phyloP scores from a whole-genome alignment of 2,113 vertebrate genomes.

The human region GRCh38 chrX:16024001-16024500 shows the following conservation, averaged over 20 bases:
- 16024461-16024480: conserved; percentile 64
- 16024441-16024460: conserved; percentile 65
- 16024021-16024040: neutral
- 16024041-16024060: neutral
- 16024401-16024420: conserved; percentile 70
- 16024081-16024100: neutral
- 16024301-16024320: conserved; percentile 59
- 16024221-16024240: conserved; percentile 61
- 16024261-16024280: conserved; percentile 64
- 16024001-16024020: neutral
- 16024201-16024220: neutral
- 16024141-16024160: neutral
- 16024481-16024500: conserved; percentile 66
- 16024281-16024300: conserved; percentile 42
- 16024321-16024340: conserved; percentile 68
- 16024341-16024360: conserved; percentile 53
- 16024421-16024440: conserved; percentile 61
- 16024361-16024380: conserved; percentile 44
- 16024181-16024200: neutral
- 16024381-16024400: conserved; percentile 72
- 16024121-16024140: neutral
- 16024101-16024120: conserved; percentile 1
- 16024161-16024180: conserved; percentile 14
- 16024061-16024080: neutral
- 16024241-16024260: conserved; percentile 68